Evolutionary conservation across 2,888 invertebrate species (phyloP).

Genomic region (Salpingus planirostris): DNA sequence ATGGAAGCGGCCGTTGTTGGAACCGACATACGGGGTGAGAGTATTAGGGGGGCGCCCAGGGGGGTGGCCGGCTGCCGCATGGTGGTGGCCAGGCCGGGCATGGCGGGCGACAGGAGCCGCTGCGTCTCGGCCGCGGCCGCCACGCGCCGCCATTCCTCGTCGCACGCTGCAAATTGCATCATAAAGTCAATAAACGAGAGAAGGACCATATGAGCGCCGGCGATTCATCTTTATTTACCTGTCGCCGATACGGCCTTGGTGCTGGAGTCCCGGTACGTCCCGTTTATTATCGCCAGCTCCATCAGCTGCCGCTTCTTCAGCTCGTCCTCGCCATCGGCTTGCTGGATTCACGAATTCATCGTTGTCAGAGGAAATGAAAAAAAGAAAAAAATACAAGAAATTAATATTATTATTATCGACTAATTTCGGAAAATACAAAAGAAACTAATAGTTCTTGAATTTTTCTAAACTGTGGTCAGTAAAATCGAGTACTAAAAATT

Average conservation of each 20-base stretch:
- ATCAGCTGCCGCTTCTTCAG: conserved; percentile 98
- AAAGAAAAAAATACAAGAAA: too few species aligned
- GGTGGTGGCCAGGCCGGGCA: conserved; percentile 54
- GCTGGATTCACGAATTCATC: conserved; percentile 51
- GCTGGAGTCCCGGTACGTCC: conserved; percentile 96
- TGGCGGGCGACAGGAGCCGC: conserved; percentile 55
- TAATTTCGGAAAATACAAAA: too few species aligned
- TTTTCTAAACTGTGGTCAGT: too few species aligned
- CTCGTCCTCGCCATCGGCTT: conserved; percentile 99
- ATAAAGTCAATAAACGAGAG: background rate
- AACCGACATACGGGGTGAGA: conserved; percentile 82
- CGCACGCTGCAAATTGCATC: conserved; percentile 55
- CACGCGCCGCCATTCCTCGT: conserved; percentile 73
- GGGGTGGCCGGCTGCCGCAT: conserved; percentile 64
- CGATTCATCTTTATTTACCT: too few species aligned
- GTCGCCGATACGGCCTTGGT: conserved; percentile 76
- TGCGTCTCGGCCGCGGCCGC: conserved; percentile 74
- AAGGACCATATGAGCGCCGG: background rate
- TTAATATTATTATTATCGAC: too few species aligned
- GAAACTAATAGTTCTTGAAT: too few species aligned
- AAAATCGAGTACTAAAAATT: too few species aligned
- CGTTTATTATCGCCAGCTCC: conserved; percentile 99
- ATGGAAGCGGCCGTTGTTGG: conserved; percentile 65
- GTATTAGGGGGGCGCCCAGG: conserved; percentile 83
- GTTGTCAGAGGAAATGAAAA: too few species aligned